Base-by-base conservation (phyloP, 2,888 invertebrate species). In the Lottia gigantea region DNA sequence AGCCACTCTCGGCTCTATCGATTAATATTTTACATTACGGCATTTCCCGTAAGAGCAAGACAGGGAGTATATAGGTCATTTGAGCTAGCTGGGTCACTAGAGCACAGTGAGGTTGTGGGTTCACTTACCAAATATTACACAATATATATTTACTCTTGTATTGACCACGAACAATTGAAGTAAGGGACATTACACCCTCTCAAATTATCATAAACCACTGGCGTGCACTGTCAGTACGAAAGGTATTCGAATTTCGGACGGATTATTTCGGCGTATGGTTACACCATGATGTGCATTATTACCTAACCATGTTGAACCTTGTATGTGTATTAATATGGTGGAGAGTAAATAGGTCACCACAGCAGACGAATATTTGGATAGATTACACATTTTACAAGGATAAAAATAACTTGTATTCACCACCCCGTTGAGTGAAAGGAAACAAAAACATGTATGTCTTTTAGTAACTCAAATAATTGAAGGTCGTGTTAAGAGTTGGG, bases 41-140 rank as follows among this genome's bases (percentile, higher is more conserved):
- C 55, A 55, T 40, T 67, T 49, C 67, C 61, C 67, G 67, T 67
- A 67, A 67, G 65, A 47, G 61, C 67, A 40, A 49, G 67, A 55
- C 67, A 40, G 67, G 55, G 26, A 55, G 31, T 55, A 67, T 67
- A 55, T 67, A 67, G 67, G 67, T 67, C 67, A 55, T 40, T 31
- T 67, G n/a, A 55, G 49, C 49, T 61, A 49, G 67, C 25, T 49
- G 55, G 67, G 67, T 67, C 55, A 67, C 55, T 67, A 55, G 67
- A 55, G 26, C 67, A 67, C 55, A 40, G 40, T 67, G 55, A 67
- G 67, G 67, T 67, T 19, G 55, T 40, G 67, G 67, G 67, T 67
- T 67, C 49, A 67, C 55, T 61, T 67, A 55, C 23, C 55, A 55
- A 55, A 55, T 55, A 55, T 55, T 55, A 23, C 55, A 55, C 23